Conservation (phyloP, 2,113 vertebrate species). For the Corythoichthys intestinalis region DNA sequence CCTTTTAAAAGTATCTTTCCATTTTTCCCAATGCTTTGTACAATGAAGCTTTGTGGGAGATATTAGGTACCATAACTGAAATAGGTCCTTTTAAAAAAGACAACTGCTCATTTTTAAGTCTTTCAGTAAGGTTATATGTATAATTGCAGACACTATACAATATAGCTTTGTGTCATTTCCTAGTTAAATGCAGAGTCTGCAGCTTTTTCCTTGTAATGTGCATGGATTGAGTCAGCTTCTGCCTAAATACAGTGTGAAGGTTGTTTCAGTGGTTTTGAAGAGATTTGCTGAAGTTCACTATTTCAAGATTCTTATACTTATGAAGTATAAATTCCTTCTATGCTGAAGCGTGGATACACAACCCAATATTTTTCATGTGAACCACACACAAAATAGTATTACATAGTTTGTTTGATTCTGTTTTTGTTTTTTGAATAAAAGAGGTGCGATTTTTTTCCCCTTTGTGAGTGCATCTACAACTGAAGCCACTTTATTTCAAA, state of each 20-base stretch:
- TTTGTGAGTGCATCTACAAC: slow-evolving; percentile 22
- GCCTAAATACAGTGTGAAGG: not conserved
- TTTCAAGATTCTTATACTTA: not conserved
- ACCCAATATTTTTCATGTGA: not conserved
- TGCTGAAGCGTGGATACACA: not conserved
- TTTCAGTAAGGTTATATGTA: slow-evolving; percentile 12
- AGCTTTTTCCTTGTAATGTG: not conserved
- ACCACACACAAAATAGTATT: not conserved
- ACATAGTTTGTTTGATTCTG: no score
- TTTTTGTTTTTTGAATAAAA: not conserved
- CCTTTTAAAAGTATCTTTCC: slow-evolving; percentile 53
- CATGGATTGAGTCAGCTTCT: not conserved
- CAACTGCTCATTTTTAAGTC: slow-evolving; percentile 27
- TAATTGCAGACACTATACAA: slow-evolving; percentile 16
- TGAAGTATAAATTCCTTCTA: not conserved
- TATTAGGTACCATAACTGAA: slow-evolving; percentile 26
- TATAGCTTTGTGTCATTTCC: slow-evolving; percentile 2
- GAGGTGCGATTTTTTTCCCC: not conserved
- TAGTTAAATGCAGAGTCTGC: slow-evolving; percentile 1
- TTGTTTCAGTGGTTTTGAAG: not conserved
- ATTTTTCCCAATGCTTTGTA: slow-evolving; percentile 46
- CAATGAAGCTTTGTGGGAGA: slow-evolving; percentile 54
- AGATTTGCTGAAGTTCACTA: not conserved
- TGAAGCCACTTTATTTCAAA: slow-evolving; percentile 38
- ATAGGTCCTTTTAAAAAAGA: slow-evolving; percentile 20